Evolutionary conservation across 2,113 vertebrate genomes (phyloP), one percentile per base, ranked within the genome.

Genomic region (Eptatretus burgeri): DNA sequence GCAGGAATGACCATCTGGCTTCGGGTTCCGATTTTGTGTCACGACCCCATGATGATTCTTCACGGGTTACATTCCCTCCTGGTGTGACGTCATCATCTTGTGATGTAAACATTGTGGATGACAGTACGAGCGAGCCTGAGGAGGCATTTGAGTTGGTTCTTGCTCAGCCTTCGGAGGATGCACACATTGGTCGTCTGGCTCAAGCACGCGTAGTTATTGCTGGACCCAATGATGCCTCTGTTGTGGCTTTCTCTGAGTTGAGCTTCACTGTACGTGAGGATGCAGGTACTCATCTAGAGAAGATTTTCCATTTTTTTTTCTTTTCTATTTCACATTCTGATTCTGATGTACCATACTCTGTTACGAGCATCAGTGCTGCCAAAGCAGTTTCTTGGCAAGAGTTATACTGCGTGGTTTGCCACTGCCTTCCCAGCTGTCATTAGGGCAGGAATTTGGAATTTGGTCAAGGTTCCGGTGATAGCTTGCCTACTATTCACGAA

Each of bases 21-120:
- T 91, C 85, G 0, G 84, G 88, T 64, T 91, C 89, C 0, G 91
- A 98, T 74, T 98, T 80, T 72, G 88, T 84, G 71, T 87, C 81
- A 56, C 80, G 89, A 17, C 81, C 77, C 13, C 75, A 77, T 77
- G 70, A 56, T 2, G 65, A 67, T 0, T 82, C 85, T 49, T 88
- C 73, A 73, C 82, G 84, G 2, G 66, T 98, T 1, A 50, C 84
- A 51, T 71, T 93, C 0, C 81, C 82, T 1, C 83, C 85, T 0
- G 84, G 85, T 1, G 73, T 93, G 69, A 81, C 77, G 66, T 66
- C 73, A 78, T 72, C 71, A 9, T 83, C 84, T 2, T 96, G 91
- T 11, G 84, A 95, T 0, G 67, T 96, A 7, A 75, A 67, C 67
- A 73, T 98, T 65, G 74, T 98, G 1, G 89, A 98, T 14, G 89